Percentiles rank a stretch among this genome's conserved stretches.
Conservation (phyloP, 2,888 invertebrate genomes). For the Drosophila kambysellisi region DNA sequence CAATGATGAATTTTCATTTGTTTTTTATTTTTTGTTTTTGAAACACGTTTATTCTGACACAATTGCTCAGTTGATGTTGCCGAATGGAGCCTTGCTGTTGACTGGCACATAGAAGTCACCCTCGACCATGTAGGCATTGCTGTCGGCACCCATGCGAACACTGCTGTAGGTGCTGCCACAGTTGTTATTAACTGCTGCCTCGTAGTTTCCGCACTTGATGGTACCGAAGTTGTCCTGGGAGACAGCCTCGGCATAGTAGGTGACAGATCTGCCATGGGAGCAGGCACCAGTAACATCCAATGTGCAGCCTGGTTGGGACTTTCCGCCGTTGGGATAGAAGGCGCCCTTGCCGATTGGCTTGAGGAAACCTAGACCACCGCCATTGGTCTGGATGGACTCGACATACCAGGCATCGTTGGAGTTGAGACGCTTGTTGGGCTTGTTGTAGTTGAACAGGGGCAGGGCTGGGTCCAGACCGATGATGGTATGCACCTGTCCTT, state of each 20-base stretch:
- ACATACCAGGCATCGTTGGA: slow-evolving; percentile 80
- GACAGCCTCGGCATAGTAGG: slow-evolving; percentile 85
- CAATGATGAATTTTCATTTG: background rate
- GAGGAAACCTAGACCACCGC: slow-evolving; percentile 80
- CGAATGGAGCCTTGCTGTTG: slow-evolving; percentile 80
- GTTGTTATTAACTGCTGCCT: slow-evolving; percentile 62
- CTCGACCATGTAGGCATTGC: slow-evolving; percentile 71
- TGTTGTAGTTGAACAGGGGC: slow-evolving; percentile 78
- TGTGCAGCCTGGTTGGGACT: slow-evolving; percentile 86
- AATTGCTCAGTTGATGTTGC: slow-evolving; percentile 58
- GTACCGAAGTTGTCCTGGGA: slow-evolving; percentile 74
- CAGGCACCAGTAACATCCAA: slow-evolving; percentile 83
- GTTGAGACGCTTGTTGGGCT: slow-evolving; percentile 70
- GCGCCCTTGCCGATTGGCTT: slow-evolving; percentile 85
- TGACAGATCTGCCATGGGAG: slow-evolving; percentile 85
- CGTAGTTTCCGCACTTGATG: slow-evolving; percentile 71
- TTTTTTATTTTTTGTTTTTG: background rate
- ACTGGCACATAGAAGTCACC: slow-evolving; percentile 83
- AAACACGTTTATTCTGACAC: slow-evolving; percentile 32
- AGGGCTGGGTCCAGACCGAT: slow-evolving; percentile 85
- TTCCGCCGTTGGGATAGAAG: slow-evolving; percentile 86
- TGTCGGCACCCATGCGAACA: slow-evolving; percentile 79
- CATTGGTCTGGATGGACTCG: slow-evolving; percentile 84
- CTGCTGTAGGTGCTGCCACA: slow-evolving; percentile 72
- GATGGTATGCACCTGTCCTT: slow-evolving; percentile 87